These are phyloP conservation scores for Microcebus ravelobensis DNA, from an alignment of 2,113 vertebrate genomes.

Conservation along the genomic window DNA sequence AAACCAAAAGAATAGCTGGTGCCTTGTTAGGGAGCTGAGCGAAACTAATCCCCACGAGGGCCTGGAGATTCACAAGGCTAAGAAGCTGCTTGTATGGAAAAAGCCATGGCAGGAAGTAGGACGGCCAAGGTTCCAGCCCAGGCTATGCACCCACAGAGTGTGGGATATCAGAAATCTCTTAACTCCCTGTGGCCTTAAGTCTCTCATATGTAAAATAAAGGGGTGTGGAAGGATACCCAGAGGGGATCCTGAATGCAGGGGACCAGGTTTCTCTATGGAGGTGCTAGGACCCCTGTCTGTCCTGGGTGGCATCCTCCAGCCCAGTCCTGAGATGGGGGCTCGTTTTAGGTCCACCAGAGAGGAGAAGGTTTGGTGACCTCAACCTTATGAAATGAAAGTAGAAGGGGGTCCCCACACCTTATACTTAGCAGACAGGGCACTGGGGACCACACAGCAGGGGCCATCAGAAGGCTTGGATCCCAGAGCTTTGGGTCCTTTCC, in stretches of 20 bases:
- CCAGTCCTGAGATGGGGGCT: background rate
- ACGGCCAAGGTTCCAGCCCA: background rate
- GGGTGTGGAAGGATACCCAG: background rate
- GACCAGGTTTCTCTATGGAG: background rate
- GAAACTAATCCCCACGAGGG: background rate
- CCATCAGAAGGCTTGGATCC: background rate
- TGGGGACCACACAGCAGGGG: background rate
- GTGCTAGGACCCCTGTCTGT: background rate
- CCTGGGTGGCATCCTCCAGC: background rate
- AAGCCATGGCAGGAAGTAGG: background rate
- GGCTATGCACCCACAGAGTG: background rate
- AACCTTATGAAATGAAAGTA: background rate
- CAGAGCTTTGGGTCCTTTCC: background rate
- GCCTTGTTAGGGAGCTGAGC: background rate
- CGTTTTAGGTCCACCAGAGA: background rate
- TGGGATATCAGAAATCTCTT: background rate
- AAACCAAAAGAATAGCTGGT: background rate
- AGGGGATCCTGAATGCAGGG: background rate
- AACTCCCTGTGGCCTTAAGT: background rate
- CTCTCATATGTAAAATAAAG: background rate
- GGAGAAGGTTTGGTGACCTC: background rate
- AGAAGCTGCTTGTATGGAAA: background rate
- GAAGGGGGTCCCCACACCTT: fast-evolving
- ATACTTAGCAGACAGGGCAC: fast-evolving
- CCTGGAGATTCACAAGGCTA: background rate